Percentiles rank a stretch among this genome's conserved stretches.
phyloP scores from a whole-genome alignment of 2,888 invertebrate species.

The Dryocosmus kuriphilus region DNA sequence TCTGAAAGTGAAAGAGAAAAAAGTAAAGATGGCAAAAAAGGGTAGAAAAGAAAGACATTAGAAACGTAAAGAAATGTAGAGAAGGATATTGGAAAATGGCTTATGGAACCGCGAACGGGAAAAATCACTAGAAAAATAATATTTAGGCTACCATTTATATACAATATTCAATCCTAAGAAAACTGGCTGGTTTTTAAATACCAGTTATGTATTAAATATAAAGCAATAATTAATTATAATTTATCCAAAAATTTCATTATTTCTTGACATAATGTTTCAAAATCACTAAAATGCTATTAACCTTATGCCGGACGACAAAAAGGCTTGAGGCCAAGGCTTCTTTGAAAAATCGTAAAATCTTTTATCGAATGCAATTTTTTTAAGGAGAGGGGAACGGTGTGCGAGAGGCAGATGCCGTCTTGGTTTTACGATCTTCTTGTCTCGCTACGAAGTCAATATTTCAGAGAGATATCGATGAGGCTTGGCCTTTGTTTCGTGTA shows the following conservation, averaged over 20 bases:
- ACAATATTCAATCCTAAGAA: not conserved
- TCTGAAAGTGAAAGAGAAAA: constrained; percentile 60
- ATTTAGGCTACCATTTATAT: not conserved
- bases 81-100: constrained; percentile 61
- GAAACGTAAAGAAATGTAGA: not conserved
- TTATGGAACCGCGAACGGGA: constrained; percentile 37
- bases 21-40: constrained; percentile 34
- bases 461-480: constrained; percentile 47
- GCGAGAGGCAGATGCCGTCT: constrained; percentile 38
- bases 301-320: not conserved
- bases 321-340: constrained; percentile 48
- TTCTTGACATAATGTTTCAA: too few species aligned
- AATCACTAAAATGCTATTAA: not conserved
- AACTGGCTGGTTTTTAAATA: too few species aligned
- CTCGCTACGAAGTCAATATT: constrained; percentile 52
- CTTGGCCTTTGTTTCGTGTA: constrained; percentile 41
- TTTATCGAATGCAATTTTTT: constrained; percentile 59
- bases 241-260: not conserved
- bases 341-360: constrained; percentile 62
- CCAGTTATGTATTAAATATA: too few species aligned
- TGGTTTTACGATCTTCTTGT: constrained; percentile 56
- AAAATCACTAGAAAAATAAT: not conserved
- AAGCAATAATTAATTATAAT: not conserved
- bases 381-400: constrained; percentile 32
- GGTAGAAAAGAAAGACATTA: constrained; percentile 41